A percentile compares a stretch with the other conserved stretches of the same genome.
Evolutionary conservation across 2,888 invertebrate species (phyloP).

Genomic region (Sicus ferrugineus): DNA sequence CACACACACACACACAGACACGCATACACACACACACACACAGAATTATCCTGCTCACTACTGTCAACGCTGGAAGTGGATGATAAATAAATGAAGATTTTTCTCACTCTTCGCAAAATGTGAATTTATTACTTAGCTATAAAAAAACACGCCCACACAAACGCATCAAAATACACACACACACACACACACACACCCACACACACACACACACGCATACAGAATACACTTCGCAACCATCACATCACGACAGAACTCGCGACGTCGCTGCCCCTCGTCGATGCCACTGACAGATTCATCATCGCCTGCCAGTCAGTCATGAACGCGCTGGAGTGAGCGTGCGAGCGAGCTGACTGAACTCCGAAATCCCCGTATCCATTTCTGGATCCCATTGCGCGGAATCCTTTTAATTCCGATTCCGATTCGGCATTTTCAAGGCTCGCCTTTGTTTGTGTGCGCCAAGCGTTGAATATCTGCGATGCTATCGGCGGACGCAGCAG

Average conservation of each 20-base stretch:
- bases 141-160: slow-evolving; percentile 1
- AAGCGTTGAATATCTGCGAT: slow-evolving; percentile 38
- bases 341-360: slow-evolving; percentile 22
- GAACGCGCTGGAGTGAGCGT: background rate
- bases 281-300: slow-evolving; percentile 31
- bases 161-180: slow-evolving; percentile 24
- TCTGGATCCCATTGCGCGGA: slow-evolving; percentile 51
- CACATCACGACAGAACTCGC: background rate
- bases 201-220: background rate
- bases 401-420: slow-evolving; percentile 18
- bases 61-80: background rate
- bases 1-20: slow-evolving; percentile 16
- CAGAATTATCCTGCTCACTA: background rate
- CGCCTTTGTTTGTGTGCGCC: slow-evolving; percentile 38
- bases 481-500: slow-evolving; percentile 35
- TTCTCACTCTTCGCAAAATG: slow-evolving; percentile 14
- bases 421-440: background rate
- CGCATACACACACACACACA: background rate
- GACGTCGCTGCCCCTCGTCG: background rate
- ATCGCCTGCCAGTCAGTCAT: slow-evolving; percentile 14
- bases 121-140: background rate
- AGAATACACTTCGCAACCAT: background rate
- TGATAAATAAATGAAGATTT: slow-evolving; percentile 21
- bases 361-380: slow-evolving; percentile 42
- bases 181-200: slow-evolving; percentile 22